Percentiles rank a stretch among this genome's conserved stretches.
phyloP scores from a whole-genome alignment of 1,140 invertebrate species.

The Andricus grossulariae region DNA sequence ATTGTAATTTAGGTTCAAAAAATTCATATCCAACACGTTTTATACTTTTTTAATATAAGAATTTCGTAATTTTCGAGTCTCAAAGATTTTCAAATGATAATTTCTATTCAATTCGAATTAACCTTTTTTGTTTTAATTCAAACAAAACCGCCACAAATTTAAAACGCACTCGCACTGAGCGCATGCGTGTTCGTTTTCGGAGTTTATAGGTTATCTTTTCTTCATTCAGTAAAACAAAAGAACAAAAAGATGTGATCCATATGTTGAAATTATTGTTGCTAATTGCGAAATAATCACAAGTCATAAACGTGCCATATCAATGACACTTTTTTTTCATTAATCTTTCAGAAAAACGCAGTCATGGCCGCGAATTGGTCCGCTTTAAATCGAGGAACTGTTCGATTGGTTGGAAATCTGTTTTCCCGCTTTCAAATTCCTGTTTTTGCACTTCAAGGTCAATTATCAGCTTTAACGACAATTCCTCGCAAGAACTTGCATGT shows the following conservation, averaged over 20 bases:
- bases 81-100: too few species aligned
- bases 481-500: slow-evolving; percentile 32
- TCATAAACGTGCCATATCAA: slow-evolving; percentile 28
- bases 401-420: slow-evolving; percentile 45
- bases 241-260: slow-evolving; percentile 32
- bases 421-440: slow-evolving; percentile 30
- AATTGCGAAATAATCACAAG: not conserved
- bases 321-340: not conserved
- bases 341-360: not conserved
- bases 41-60: too few species aligned
- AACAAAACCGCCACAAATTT: too few species aligned
- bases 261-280: slow-evolving; percentile 21
- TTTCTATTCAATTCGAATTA: too few species aligned
- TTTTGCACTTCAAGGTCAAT: not conserved
- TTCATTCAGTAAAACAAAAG: not conserved
- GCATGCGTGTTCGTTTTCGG: not conserved
- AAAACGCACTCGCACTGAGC: not conserved
- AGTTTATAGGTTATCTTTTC: not conserved
- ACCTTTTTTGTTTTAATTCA: too few species aligned
- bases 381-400: slow-evolving; percentile 49
- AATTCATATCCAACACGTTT: too few species aligned
- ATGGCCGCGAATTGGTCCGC: slow-evolving; percentile 44
- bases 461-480: not conserved
- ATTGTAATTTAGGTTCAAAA: too few species aligned
- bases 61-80: too few species aligned